These are phyloP conservation scores for Lepus americanus DNA, from an alignment of 2,113 vertebrate species.

Conservation along the genomic window DNA sequence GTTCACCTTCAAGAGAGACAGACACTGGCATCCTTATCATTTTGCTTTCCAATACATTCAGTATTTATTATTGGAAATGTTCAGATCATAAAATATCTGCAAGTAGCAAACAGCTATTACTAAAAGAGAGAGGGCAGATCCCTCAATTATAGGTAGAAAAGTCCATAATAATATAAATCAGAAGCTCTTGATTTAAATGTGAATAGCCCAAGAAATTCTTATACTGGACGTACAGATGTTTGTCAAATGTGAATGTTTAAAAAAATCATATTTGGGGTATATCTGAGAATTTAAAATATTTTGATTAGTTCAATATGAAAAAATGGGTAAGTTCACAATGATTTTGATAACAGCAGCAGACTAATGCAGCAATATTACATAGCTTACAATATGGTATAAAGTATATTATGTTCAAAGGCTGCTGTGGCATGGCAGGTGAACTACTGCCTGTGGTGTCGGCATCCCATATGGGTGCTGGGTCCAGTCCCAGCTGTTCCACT, in stretches of 20 bases:
- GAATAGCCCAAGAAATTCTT: not conserved
- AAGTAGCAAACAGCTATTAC: slow-evolving; percentile 44
- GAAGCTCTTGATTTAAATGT: slow-evolving; percentile 35
- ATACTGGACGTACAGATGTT: not conserved
- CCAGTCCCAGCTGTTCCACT: no score
- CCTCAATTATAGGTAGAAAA: slow-evolving; percentile 29
- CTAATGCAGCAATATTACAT: not conserved
- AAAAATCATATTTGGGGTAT: not conserved
- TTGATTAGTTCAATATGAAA: slow-evolving; percentile 9
- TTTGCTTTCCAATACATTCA: slow-evolving; percentile 30
- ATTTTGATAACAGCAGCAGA: slow-evolving; percentile 50
- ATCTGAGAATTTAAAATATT: slow-evolving; percentile 6
- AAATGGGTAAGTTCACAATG: not conserved
- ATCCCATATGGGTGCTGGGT: no score
- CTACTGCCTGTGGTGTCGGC: no score
- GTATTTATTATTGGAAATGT: slow-evolving; percentile 50
- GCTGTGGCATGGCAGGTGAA: no score
- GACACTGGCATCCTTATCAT: slow-evolving; percentile 27
- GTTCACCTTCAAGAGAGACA: slow-evolving; percentile 34
- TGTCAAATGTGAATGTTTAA: slow-evolving; percentile 35
- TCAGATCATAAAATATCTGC: slow-evolving; percentile 40
- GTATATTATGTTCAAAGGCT: not conserved
- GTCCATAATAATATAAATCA: slow-evolving; percentile 31
- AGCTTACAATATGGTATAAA: slow-evolving; percentile 31
- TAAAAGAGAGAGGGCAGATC: slow-evolving; percentile 7